Evolutionary conservation across 1,140 invertebrate genomes (phyloP).

Genomic region (Hirudo medicinalis): DNA sequence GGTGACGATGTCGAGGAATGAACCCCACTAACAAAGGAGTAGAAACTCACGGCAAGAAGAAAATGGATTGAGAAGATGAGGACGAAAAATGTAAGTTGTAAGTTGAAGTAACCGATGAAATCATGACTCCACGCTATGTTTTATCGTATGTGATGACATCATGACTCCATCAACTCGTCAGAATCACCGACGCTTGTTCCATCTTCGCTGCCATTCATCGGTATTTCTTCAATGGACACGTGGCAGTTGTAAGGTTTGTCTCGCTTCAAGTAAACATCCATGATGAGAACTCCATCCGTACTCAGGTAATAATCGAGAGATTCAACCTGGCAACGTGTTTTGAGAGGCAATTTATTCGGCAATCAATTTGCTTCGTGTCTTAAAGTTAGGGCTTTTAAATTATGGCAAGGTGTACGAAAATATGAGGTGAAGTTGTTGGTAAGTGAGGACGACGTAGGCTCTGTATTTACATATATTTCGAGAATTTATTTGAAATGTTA

Average conservation of each 20-base stretch:
- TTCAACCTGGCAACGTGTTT: slow-evolving; percentile 16
- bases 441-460: too few relatives aligned
- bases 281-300: slow-evolving; percentile 15
- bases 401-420: neutral
- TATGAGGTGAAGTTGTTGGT: neutral
- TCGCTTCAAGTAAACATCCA: slow-evolving; percentile 18
- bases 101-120: neutral
- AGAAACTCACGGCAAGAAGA: neutral
- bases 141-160: neutral
- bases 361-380: neutral
- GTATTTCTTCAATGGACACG: slow-evolving; percentile 13
- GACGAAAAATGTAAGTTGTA: neutral
- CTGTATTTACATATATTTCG: too few relatives aligned
- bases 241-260: slow-evolving; percentile 19
- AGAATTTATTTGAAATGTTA: neutral
- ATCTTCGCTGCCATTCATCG: neutral
- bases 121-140: neutral
- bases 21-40: neutral
- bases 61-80: neutral
- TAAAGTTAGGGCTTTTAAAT: neutral
- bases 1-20: too few relatives aligned
- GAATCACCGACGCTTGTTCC: neutral
- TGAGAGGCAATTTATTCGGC: neutral
- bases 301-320: slow-evolving; percentile 14
- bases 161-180: slow-evolving; percentile 1